Percentiles rank a stretch among this genome's conserved stretches.
These are phyloP conservation scores for Cheilosia impressa DNA, from an alignment of 2,888 invertebrate species.

Conservation along the genomic window DNA sequence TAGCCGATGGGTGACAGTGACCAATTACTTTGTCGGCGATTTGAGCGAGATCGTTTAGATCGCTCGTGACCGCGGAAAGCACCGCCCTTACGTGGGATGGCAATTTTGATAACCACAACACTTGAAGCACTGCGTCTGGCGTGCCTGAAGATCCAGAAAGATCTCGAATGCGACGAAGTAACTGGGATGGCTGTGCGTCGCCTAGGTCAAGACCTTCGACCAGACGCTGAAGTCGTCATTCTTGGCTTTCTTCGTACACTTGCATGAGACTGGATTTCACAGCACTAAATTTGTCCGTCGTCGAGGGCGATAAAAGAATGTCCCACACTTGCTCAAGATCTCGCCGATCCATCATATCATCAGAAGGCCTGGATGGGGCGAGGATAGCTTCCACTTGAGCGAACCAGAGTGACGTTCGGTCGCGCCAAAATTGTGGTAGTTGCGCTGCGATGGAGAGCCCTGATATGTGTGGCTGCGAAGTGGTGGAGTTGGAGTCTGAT, in stretches of 20 bases:
- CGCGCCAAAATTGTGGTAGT: slow-evolving; percentile 38
- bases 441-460: background rate
- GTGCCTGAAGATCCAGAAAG: slow-evolving; percentile 22
- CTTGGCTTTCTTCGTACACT: slow-evolving; percentile 19
- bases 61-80: slow-evolving; percentile 2
- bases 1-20: background rate
- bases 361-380: background rate
- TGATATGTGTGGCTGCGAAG: no score
- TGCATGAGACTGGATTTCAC: slow-evolving; percentile 23
- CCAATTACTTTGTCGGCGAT: slow-evolving; percentile 7
- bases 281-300: background rate
- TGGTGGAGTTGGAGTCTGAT: no score
- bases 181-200: slow-evolving; percentile 16
- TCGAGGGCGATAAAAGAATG: slow-evolving; percentile 5
- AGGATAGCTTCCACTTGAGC: slow-evolving; percentile 35
- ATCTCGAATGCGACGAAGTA: slow-evolving; percentile 16
- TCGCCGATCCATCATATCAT: slow-evolving; percentile 4
- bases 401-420: slow-evolving; percentile 31
- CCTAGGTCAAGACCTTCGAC: no score
- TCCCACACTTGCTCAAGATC: no score
- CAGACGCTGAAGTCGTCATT: background rate
- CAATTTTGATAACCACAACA: background rate
- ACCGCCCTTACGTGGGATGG: background rate
- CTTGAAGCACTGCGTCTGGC: slow-evolving; percentile 14
- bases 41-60: slow-evolving; percentile 1